Percentiles rank a stretch among this genome's conserved stretches.
These are phyloP conservation scores for Carcharodon carcharias DNA, from an alignment of 2,797 vertebrate genomes.

Conservation along the genomic window DNA sequence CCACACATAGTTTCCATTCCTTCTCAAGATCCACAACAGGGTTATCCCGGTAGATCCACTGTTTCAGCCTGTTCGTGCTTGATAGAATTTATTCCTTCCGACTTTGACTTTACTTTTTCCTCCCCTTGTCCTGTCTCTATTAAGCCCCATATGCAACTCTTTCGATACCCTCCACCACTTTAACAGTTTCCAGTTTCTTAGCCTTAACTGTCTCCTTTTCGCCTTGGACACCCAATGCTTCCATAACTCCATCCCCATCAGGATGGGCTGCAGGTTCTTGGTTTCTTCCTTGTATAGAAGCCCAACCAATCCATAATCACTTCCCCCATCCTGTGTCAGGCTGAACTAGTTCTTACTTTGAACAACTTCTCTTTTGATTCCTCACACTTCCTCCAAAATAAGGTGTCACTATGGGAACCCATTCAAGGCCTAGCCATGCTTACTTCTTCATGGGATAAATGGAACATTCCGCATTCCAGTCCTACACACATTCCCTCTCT, in stretches of 20 bases:
- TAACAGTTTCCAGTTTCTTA: too few relatives aligned
- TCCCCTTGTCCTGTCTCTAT: too few relatives aligned
- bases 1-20: neutral
- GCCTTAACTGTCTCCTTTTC: too few relatives aligned
- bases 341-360: neutral
- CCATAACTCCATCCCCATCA: too few relatives aligned
- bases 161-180: too few relatives aligned
- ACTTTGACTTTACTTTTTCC: too few relatives aligned
- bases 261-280: too few relatives aligned
- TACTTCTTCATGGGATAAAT: neutral
- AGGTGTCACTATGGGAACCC: neutral
- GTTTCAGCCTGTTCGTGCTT: neutral
- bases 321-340: neutral
- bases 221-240: too few relatives aligned
- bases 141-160: too few relatives aligned
- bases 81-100: too few relatives aligned
- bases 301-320: neutral
- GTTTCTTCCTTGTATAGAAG: too few relatives aligned
- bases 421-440: neutral
- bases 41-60: too few relatives aligned
- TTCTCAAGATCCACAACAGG: neutral
- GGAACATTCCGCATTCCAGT: neutral
- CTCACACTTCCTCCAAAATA: neutral
- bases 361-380: neutral
- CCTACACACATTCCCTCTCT: neutral